Conservation (phyloP, 1,140 invertebrate genomes). For the Leptinotarsa undecemlineata region DNA sequence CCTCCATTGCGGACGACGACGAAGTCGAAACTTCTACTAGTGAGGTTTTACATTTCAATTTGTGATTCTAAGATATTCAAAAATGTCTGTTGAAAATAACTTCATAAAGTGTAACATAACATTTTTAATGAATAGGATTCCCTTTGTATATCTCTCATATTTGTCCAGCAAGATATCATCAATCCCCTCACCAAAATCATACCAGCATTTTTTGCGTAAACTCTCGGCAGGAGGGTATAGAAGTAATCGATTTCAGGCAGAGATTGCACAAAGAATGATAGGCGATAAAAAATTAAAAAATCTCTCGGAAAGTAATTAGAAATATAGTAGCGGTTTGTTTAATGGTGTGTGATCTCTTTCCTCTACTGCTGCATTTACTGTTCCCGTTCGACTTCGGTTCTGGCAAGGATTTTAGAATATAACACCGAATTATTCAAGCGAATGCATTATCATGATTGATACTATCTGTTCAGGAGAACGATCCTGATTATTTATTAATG, state of each 20-base stretch:
- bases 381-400: conserved; percentile 3
- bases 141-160: too few relatives aligned
- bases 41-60: too few relatives aligned
- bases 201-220: too few relatives aligned
- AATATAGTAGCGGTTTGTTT: conserved; percentile 42
- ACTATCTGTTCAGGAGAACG: neutral
- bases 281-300: conserved; percentile 37
- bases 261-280: conserved; percentile 13
- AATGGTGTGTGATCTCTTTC: conserved; percentile 37
- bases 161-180: too few relatives aligned
- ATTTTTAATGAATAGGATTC: too few relatives aligned
- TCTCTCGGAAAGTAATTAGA: conserved; percentile 42
- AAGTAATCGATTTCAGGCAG: conserved; percentile 1
- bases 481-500: neutral
- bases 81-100: too few relatives aligned
- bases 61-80: too few relatives aligned
- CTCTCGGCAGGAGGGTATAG: neutral
- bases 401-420: conserved; percentile 1
- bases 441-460: neutral
- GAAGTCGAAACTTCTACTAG: too few relatives aligned
- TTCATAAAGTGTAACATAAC: too few relatives aligned
- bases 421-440: neutral
- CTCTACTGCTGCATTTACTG: conserved; percentile 9
- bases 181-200: too few relatives aligned
- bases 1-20: too few relatives aligned